phyloP scores from a whole-genome alignment of 1,140 invertebrate genomes.

The Pseudomyrmex gracilis region DNA sequence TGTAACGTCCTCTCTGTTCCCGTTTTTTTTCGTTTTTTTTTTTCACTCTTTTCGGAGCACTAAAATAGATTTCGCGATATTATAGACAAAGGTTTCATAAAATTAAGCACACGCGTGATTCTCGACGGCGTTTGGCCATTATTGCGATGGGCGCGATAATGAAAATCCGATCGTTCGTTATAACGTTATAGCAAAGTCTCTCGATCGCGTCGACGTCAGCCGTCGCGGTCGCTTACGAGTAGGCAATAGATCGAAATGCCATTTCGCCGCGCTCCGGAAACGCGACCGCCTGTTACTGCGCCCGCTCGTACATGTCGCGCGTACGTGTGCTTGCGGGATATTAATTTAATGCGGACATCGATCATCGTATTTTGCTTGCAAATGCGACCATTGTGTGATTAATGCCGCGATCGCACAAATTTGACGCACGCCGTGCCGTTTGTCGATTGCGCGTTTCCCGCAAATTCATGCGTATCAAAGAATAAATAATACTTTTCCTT shows the following conservation, averaged over 20 bases:
- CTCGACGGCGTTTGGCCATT: not conserved
- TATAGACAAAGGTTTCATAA: too few species aligned
- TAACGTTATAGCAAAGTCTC: not conserved
- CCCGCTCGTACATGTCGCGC: not conserved
- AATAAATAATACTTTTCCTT: too few species aligned
- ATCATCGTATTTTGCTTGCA: constrained; percentile 24
- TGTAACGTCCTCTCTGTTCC: too few species aligned
- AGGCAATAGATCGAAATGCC: constrained; percentile 34
- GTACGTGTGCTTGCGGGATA: constrained; percentile 2
- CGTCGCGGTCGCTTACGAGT: not conserved
- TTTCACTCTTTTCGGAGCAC: too few species aligned
- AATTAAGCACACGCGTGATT: not conserved
- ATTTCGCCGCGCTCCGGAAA: constrained; percentile 10
- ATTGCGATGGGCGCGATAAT: not conserved
- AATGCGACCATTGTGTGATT: constrained; percentile 30
- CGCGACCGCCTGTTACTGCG: constrained; percentile 9
- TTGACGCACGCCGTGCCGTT: not conserved
- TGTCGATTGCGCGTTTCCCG: not conserved
- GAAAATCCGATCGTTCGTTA: constrained; percentile 29
- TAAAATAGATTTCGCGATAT: too few species aligned
- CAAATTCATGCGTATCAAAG: not conserved
- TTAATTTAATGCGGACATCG: constrained; percentile 46
- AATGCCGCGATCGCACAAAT: constrained; percentile 19
- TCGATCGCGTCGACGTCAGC: not conserved
- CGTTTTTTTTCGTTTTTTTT: too few species aligned